These are phyloP conservation scores for Centrocercus urophasianus DNA, from an alignment of 2,113 vertebrate species.

Conservation along the genomic window DNA sequence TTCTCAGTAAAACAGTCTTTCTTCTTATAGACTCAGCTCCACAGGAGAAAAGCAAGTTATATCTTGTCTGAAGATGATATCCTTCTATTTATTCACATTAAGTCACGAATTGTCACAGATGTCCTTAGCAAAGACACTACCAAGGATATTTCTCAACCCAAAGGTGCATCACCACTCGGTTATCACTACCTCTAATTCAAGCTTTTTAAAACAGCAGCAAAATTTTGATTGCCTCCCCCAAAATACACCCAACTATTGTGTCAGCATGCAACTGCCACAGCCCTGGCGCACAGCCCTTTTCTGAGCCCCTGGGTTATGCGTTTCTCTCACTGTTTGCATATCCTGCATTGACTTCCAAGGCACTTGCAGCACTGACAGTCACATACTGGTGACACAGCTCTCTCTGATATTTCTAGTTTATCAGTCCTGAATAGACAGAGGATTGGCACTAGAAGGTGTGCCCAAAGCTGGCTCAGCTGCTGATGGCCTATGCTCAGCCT, in stretches of 20 bases:
- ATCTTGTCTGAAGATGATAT: background rate
- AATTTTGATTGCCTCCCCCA: background rate
- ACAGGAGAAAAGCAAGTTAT: constrained; percentile 18
- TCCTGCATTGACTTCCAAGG: background rate
- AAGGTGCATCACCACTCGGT: background rate
- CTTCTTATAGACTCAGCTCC: constrained; percentile 9
- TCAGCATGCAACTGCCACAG: background rate
- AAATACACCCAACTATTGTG: background rate
- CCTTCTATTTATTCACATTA: constrained; percentile 7
- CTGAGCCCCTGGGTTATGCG: accelerated
- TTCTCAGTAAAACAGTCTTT: constrained; percentile 37
- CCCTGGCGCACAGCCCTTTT: background rate
- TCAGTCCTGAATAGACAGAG: background rate
- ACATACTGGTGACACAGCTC: background rate
- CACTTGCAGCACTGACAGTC: background rate
- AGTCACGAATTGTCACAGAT: background rate
- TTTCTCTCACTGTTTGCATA: background rate
- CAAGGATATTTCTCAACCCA: background rate
- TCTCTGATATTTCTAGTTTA: background rate
- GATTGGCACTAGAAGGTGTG: background rate
- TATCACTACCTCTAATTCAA: background rate
- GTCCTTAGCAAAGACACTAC: background rate
- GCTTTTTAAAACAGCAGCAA: background rate
- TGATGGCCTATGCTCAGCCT: accelerated
- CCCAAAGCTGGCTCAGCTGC: background rate